These are phyloP conservation scores for Girardinichthys multiradiatus DNA, from an alignment of 2,113 vertebrate species.

Conservation along the genomic window DNA sequence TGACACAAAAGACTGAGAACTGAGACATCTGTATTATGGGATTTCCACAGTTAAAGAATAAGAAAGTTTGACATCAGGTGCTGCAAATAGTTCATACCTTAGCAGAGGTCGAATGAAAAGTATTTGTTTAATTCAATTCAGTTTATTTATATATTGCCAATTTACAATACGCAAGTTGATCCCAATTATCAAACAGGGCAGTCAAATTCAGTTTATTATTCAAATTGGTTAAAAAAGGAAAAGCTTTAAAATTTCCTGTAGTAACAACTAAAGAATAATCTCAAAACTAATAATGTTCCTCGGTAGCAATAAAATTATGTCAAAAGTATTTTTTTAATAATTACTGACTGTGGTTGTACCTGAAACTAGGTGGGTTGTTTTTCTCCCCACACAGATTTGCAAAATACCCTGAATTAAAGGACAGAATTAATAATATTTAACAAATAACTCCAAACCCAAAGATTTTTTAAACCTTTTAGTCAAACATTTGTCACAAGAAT, in stretches of 20 bases:
- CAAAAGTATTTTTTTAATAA: neutral
- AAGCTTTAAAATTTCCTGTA: neutral
- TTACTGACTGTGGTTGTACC: neutral
- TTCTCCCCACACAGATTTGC: slow-evolving; percentile 7
- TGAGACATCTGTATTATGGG: slow-evolving; percentile 19
- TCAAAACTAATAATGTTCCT: neutral
- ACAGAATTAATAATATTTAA: too few species aligned
- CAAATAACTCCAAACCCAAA: too few species aligned
- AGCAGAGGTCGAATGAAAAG: neutral
- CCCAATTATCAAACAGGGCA: too few species aligned
- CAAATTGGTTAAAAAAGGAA: too few species aligned
- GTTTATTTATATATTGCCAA: too few species aligned
- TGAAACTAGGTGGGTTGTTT: neutral
- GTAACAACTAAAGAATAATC: neutral
- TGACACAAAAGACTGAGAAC: slow-evolving; percentile 23
- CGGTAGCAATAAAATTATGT: neutral
- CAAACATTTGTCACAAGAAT: too few species aligned
- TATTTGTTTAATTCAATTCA: too few species aligned
- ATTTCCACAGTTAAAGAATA: slow-evolving; percentile 1
- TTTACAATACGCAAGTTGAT: too few species aligned
- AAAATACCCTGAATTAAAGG: too few species aligned
- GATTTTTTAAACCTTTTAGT: too few species aligned
- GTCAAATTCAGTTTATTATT: too few species aligned
- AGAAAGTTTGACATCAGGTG: slow-evolving; percentile 3
- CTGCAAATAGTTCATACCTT: neutral